Evolutionary conservation across 1,140 invertebrate genomes (phyloP), one percentile per base, ranked within the genome.

Genomic region (Drosophila kikkawai): DNA sequence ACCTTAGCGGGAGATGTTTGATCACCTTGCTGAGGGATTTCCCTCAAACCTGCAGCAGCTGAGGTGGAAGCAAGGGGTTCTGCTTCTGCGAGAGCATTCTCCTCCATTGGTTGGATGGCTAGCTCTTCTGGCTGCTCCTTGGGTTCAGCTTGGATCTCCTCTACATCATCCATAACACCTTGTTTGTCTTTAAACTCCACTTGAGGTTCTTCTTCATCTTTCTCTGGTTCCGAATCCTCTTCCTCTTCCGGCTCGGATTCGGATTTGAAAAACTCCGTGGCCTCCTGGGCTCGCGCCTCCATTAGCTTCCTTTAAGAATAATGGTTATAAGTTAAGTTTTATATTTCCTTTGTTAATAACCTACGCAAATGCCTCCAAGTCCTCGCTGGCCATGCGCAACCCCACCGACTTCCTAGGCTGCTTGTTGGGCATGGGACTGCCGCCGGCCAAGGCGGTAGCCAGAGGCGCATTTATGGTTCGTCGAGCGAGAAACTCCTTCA

Each of bases 401-500:
- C 61, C 68, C 15, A 88, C n/a, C 1, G 85, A 66, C 51, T 65
- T 80, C 82, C 83, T 80, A 32, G 84, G 60, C 47, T 79, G 71
- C 37, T 50, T 83, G 11, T n/a, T 65, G 15, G 80, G 83, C 57
- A 83, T 79, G 19, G 84, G 80, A 67, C 77, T 80, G 7, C 78
- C 94, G 78, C 63, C 94, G 9, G 59, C 82, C 50, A 77, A 13
- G 0, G 92, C 94, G 77, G 65, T 93, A 11, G 51, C 82, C 37
- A 78, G 22, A 2, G 92, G 92, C 36, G 80, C 75, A 7, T 88
- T 82, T n/a, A 93, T 91, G 11, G 86, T 93, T 7, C 82, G 75
- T 0, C 92, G 76, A 19, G 57, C 93, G 0, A 97, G 92, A 93
- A 97, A 97, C 84, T 96, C 96, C 65, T 95, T 93, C 6, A 97